Base-by-base conservation (phyloP, 2,113 vertebrate genomes). In the Geococcyx californianus region DNA sequence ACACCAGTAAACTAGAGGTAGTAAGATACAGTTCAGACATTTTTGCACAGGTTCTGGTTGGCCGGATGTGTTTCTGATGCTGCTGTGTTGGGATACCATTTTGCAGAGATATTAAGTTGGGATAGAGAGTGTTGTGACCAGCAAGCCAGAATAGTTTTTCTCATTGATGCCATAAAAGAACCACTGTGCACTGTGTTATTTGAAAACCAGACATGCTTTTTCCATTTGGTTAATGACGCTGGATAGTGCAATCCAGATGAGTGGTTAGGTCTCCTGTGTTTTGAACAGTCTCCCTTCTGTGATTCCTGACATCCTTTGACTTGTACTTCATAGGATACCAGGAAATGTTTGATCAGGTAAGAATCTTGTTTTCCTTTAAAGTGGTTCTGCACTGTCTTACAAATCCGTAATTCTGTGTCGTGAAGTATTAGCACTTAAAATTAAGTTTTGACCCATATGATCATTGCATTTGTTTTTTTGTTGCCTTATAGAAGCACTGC, bases 261-360 rank as follows among this genome's bases (percentile, higher is more conserved):
- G 70, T 74, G 66, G 52, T 77, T 87, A 87, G 47, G 42, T 59
- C 29, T 85, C 26, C 58, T 45, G 24, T 77, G 76, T 95, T 96
- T 95, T 92, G 88, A 93, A 64, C 18, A 78, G 17, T 56, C n/a
- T 91, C 28, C 74, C 54, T 89, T 82, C 36, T 62, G 44, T 89
- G 79, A 80, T 90, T 69, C 79, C 34, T 92, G 63, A 51, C 81
- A 87, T 92, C 79, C 68, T 94, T 80, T 94, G 78, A 83, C 82
- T 83, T 93, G 42, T 70, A 63, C 85, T 86, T 94, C 42, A 45
- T 64, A 84, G 70, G 55, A 64, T 90, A 93, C 55, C 55, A 86
- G 90, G 90, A 90, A 96, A 63, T 68, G 52, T 92, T 94, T 88
- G 79, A 77, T 88, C 79, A 77, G 55, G 55, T 92, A 90, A 91